Evolutionary conservation across 2,888 invertebrate species (phyloP).

Genomic region (Germaria angustata): DNA sequence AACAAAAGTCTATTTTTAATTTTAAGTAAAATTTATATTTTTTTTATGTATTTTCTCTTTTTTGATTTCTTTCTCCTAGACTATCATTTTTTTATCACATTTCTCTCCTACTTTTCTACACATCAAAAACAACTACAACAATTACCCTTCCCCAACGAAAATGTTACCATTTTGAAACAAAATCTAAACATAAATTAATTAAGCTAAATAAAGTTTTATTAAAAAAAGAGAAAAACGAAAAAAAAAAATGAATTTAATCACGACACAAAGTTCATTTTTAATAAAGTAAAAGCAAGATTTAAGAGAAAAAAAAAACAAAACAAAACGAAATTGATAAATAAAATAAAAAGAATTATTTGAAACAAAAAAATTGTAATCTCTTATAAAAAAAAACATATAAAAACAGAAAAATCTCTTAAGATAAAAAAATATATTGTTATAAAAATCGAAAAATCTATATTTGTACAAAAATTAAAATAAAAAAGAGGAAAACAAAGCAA

Average conservation of each 20-base stretch:
- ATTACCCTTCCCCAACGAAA: slow-evolving; percentile 65
- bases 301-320: slow-evolving; percentile 58
- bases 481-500: slow-evolving; percentile 67
- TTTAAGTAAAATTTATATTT: slow-evolving; percentile 38
- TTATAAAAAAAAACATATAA: slow-evolving; percentile 61
- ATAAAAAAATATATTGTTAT: slow-evolving; percentile 69
- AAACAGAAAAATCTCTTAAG: slow-evolving; percentile 69
- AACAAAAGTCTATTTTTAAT: slow-evolving; percentile 43
- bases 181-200: slow-evolving; percentile 58
- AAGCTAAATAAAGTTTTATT: slow-evolving; percentile 67
- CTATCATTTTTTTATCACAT: slow-evolving; percentile 50
- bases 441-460: slow-evolving; percentile 73
- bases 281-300: slow-evolving; percentile 48
- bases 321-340: slow-evolving; percentile 72
- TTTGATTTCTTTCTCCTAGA: slow-evolving; percentile 38
- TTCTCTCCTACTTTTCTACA: slow-evolving; percentile 54
- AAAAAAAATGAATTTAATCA: slow-evolving; percentile 49
- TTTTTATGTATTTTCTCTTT: neutral
- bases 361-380: slow-evolving; percentile 75
- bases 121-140: slow-evolving; percentile 57
- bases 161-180: slow-evolving; percentile 63
- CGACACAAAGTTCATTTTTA: slow-evolving; percentile 61
- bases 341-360: too few relatives aligned
- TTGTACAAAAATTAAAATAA: slow-evolving; percentile 72
- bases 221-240: neutral